A percentile compares a stretch with the other conserved stretches of the same genome.
phyloP scores from a whole-genome alignment of 2,113 vertebrate genomes.

The Brachypteracias leptosomus region DNA sequence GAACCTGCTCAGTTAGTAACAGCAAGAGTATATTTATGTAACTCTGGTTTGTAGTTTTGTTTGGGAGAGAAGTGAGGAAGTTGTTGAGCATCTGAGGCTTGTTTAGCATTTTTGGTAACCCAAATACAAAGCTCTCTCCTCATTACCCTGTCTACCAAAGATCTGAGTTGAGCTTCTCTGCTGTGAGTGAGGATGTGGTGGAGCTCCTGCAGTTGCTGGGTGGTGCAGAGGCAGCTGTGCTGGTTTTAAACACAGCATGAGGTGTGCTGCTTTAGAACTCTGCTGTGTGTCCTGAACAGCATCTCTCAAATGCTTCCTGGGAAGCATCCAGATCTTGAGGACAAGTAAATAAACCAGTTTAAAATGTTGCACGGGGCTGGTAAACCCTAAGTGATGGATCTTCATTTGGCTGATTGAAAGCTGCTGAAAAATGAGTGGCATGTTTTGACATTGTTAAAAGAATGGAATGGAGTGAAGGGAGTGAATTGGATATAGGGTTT shows the following conservation, averaged over 20 bases:
- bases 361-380: neutral
- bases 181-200: neutral
- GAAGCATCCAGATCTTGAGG: neutral
- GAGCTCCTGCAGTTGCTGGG: neutral
- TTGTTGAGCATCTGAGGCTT: neutral
- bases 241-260: neutral
- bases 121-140: neutral
- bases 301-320: neutral
- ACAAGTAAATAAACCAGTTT: neutral
- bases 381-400: neutral
- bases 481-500: neutral
- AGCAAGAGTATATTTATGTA: neutral
- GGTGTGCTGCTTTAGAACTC: neutral
- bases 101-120: neutral
- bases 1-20: neutral
- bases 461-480: neutral
- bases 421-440: neutral
- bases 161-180: neutral
- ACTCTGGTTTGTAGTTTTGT: neutral
- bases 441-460: neutral
- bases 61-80: neutral
- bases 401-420: neutral
- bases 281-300: neutral
- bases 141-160: neutral
- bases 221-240: neutral